Conservation (phyloP, 2,113 vertebrate genomes). For the Hemichromis elongatus region DNA sequence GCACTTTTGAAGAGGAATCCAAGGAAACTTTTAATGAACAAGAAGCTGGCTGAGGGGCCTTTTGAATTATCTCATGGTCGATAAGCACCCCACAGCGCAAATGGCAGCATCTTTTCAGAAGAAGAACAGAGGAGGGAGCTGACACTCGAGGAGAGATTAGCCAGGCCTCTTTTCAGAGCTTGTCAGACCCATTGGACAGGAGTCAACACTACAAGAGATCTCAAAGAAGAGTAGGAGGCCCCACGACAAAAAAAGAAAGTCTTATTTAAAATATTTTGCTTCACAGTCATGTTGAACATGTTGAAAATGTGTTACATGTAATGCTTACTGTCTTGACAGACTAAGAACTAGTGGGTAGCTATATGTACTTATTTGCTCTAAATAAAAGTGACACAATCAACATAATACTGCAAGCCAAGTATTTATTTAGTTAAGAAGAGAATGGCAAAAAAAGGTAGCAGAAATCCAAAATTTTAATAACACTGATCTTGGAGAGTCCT, state of each 20-base stretch:
- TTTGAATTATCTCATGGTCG: conserved; percentile 66
- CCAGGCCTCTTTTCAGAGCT: conserved; percentile 48
- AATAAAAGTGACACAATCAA: not conserved
- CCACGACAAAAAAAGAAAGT: not conserved
- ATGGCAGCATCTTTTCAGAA: conserved; percentile 58
- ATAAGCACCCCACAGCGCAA: conserved; percentile 60
- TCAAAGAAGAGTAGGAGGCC: not conserved
- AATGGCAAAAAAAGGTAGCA: not conserved
- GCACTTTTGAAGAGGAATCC: conserved; percentile 59
- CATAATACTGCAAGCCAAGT: not conserved
- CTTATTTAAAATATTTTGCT: not conserved
- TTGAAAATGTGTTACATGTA: not conserved
- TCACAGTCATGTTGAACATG: not conserved
- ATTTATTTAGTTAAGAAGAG: not conserved
- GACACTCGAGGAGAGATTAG: conserved; percentile 65
- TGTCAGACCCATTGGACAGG: conserved; percentile 49
- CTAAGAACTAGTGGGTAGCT: not conserved
- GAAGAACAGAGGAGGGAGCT: conserved; percentile 54
- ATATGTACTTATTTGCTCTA: not conserved
- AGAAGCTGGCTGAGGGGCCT: conserved; percentile 50
- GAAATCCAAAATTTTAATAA: not conserved
- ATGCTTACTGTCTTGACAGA: not conserved
- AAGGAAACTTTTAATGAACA: conserved; percentile 74
- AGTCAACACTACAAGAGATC: conserved; percentile 37
- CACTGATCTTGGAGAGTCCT: not conserved